Base-by-base conservation (phyloP, 2,797 vertebrate genomes). In the Rhabdophis nuchalis region DNA sequence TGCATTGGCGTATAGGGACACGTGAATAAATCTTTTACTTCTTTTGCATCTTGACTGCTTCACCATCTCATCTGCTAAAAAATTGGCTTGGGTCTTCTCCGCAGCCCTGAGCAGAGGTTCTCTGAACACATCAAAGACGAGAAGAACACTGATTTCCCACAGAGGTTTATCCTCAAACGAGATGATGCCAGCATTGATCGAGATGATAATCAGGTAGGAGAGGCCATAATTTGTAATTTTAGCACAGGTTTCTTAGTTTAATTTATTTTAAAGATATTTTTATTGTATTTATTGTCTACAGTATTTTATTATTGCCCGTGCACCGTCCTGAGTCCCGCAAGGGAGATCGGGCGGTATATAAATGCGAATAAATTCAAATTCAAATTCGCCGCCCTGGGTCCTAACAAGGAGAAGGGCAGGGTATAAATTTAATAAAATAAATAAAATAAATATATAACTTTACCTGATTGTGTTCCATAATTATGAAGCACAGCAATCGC, bases 41-140 rank as follows among this genome's bases (percentile, higher is more conserved):
- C 25, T 29, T 41, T 86, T 53, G 72, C 20, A 82, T 88, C 87
- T 4, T 90, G 14, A 72, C 18, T 2, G 57, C 0, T 0, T 12
- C 18, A 16, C 86, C 41, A n/a, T 9, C 85, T 89, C 85, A 89
- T 90, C 90, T 93, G 27, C 92, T 91, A 2, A 91, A 56, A 64
- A 25, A 1, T 82, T 96, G 58, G 18, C 61, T 88, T 88, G 68
- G 56, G 27, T 96, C 91, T 94, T 91, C 88, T 93, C 91, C 93
- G 82, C 97, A 99, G 99, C 97, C 99, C 99, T 25, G 99, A 99
- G 95, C 99, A 99, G 97, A 98, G 99, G 93, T 99, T 99, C 96
- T 99, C 99, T 8, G 99, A 99, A 97, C 99, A 99, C 98, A 99
- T 99, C 96, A 99, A 99, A 95, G 99, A 99, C 92, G 99, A 99